Base-by-base conservation (phyloP, 2,113 vertebrate species). In the Ctenodactylus gundi region DNA sequence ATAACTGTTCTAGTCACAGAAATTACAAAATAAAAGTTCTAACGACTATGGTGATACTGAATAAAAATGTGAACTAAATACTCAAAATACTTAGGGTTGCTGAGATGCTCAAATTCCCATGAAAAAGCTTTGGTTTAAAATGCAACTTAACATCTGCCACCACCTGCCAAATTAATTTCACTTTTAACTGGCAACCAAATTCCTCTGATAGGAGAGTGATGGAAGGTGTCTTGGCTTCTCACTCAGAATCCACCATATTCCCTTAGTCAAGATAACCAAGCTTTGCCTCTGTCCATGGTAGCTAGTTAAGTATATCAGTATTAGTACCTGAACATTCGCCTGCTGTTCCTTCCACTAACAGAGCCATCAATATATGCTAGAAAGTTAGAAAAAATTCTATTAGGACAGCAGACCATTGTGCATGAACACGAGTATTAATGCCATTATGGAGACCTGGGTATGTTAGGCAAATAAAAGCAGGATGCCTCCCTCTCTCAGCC, bases 401-500 rank as follows among this genome's bases (percentile, higher is more conserved):
- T 53, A 73, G 44, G 23, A 86, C 58, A 93, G 67, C 0, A 90
- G 36, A 7, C 6, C 17, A 81, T 78, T 68, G 46, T 78, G 34
- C 1, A 39, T 58, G 81, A 57, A 81, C 39, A 68, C 82, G 92
- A 90, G 41, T 55, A 51, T 88, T 75, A 94, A 77, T 21, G 29
- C 57, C 27, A n/a, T 0, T n/a, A n/a, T n/a, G n/a, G 93, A 91
- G 53, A 82, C 70, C 1, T 60, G 60, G 1, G 2, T 81, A 70
- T 78, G 78, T 58, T 64, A 70, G 65, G 60, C 58, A 95, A 93
- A 95, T 84, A 39, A 85, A 85, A 88, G 60, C 3, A 78, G 85
- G 70, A 90, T 27, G 46, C 14, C 0, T 0, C 91, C 57, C 41
- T n/a, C 36, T 58, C 88, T 84, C 55, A 83, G 14, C 88, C 80